Percentiles rank a stretch among this genome's conserved stretches.
phyloP scores from a whole-genome alignment of 2,888 invertebrate species.

The Hololepta plana region DNA sequence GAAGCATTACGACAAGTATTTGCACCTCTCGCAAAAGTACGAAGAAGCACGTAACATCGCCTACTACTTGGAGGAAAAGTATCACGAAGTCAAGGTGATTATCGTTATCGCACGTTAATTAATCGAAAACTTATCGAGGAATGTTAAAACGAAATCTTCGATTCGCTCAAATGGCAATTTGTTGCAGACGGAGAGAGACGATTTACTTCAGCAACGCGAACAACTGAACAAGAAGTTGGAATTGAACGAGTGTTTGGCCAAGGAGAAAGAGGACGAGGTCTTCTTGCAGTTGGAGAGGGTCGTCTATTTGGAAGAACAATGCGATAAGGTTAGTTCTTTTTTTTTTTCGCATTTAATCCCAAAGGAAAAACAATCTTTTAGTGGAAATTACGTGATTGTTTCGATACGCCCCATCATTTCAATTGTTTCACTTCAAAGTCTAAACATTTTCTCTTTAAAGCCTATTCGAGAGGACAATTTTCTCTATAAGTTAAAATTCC shows the following conservation, averaged over 20 bases:
- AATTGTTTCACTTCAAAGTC: too few species aligned
- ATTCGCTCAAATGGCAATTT: too few species aligned
- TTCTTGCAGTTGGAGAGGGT: slow-evolving; percentile 39
- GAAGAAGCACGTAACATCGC: slow-evolving; percentile 41
- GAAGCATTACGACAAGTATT: slow-evolving; percentile 42
- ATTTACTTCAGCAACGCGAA: slow-evolving; percentile 30
- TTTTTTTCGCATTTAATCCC: slow-evolving; percentile 4
- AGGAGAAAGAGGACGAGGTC: slow-evolving; percentile 41
- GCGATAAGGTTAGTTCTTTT: slow-evolving; percentile 29
- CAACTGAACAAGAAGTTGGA: slow-evolving; percentile 33
- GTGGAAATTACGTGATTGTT: too few species aligned
- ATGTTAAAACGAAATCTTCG: neutral
- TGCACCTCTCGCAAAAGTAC: slow-evolving; percentile 39
- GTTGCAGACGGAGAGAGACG: slow-evolving; percentile 36
- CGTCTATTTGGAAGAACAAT: slow-evolving; percentile 38
- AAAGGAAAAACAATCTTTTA: too few species aligned
- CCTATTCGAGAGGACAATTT: too few species aligned
- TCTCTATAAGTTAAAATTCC: too few species aligned
- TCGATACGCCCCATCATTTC: too few species aligned
- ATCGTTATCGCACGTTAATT: slow-evolving; percentile 2
- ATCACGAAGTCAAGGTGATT: slow-evolving; percentile 42
- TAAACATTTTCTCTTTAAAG: too few species aligned
- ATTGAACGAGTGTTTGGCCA: slow-evolving; percentile 33
- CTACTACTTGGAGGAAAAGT: slow-evolving; percentile 43
- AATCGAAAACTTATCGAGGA: neutral